Percentiles rank a stretch among this genome's conserved stretches.
These are phyloP conservation scores for Drosophila gunungcola DNA, from an alignment of 1,140 invertebrate species.

Conservation along the genomic window DNA sequence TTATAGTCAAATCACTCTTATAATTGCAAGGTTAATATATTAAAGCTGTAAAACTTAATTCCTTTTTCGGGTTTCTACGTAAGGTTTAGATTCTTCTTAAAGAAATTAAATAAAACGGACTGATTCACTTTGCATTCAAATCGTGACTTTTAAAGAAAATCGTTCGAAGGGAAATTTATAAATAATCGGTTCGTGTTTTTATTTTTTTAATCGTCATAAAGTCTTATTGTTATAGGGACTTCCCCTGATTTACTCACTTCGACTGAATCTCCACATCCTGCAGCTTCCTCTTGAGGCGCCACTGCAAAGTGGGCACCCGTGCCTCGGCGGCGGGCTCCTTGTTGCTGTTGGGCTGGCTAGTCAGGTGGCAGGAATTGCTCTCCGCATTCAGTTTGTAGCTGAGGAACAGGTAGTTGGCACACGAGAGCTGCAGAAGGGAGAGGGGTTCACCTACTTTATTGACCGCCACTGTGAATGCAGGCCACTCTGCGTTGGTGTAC, in stretches of 20 bases:
- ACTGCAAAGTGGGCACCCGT: conserved; percentile 87
- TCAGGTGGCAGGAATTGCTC: conserved; percentile 91
- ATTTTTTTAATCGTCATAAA: neutral
- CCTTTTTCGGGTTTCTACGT: no score
- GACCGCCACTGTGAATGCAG: conserved; percentile 33
- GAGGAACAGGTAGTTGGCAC: conserved; percentile 94
- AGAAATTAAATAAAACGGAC: neutral
- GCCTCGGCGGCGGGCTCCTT: conserved; percentile 88
- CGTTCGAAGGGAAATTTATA: neutral
- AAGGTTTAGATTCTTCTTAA: no score
- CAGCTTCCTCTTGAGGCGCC: conserved; percentile 92
- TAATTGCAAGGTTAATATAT: neutral
- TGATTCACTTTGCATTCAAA: neutral
- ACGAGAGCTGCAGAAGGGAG: conserved; percentile 89
- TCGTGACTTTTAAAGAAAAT: conserved; percentile 1
- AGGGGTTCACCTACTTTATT: conserved; percentile 2
- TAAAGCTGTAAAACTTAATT: no score
- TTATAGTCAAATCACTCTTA: no score
- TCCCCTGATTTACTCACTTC: conserved; percentile 87
- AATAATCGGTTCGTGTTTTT: neutral
- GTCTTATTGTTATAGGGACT: neutral
- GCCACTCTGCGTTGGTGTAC: conserved; percentile 25
- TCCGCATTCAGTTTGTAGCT: conserved; percentile 91
- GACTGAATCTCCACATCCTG: conserved; percentile 97
- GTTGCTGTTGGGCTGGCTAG: conserved; percentile 87